Conservation (phyloP, 1,140 invertebrate genomes). For the Bursaphelenchus mucronatus region DNA sequence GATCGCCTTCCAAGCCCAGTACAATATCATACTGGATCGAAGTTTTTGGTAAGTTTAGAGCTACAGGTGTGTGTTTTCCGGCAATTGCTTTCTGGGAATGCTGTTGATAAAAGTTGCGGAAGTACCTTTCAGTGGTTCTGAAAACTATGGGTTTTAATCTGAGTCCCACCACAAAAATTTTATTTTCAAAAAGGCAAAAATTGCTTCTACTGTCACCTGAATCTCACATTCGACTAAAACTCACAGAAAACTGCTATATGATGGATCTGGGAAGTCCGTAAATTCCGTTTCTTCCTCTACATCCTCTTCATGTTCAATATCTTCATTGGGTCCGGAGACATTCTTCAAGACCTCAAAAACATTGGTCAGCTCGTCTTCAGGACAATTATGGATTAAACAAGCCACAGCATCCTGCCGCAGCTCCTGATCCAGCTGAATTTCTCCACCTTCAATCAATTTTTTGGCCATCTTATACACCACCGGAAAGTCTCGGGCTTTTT, state of each 20-base stretch:
- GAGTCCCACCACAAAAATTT: too few species aligned
- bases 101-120: too few species aligned
- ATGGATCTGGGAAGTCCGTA: neutral
- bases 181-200: too few species aligned
- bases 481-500: conserved; percentile 14
- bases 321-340: neutral
- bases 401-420: conserved; percentile 8
- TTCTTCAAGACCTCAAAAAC: conserved; percentile 9
- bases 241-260: neutral
- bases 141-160: too few species aligned
- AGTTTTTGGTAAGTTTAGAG: too few species aligned
- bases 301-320: conserved; percentile 8
- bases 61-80: too few species aligned
- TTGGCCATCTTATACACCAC: conserved; percentile 18
- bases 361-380: conserved; percentile 16
- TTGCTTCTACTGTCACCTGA: too few species aligned
- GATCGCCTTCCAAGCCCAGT: too few species aligned
- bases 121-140: too few species aligned
- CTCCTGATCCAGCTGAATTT: conserved; percentile 4
- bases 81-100: too few species aligned
- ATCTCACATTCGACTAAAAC: too few species aligned
- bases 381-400: conserved; percentile 18
- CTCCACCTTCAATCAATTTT: neutral
- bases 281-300: neutral
- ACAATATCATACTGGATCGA: too few species aligned